Conservation (phyloP, 2,797 vertebrate genomes). For the Geotria australis region DNA sequence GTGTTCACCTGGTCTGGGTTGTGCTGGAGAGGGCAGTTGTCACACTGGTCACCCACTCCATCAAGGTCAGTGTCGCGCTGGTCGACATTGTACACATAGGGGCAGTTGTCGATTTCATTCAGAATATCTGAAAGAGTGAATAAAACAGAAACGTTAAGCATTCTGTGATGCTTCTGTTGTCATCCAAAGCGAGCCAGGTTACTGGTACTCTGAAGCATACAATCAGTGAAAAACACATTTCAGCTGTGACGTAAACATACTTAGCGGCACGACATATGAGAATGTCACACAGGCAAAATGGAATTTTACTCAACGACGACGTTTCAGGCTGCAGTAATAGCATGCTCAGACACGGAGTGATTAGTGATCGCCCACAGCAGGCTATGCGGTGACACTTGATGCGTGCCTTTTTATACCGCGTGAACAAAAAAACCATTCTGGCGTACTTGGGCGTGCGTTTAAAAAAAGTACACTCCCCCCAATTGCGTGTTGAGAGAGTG, state of each 20-base stretch:
- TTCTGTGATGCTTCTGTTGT: not conserved
- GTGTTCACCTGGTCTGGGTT: conserved; percentile 71
- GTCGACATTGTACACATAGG: conserved; percentile 85
- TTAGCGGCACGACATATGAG: too few relatives aligned
- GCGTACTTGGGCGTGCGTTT: too few relatives aligned
- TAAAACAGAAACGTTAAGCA: not conserved
- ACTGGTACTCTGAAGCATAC: not conserved
- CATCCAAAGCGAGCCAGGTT: not conserved
- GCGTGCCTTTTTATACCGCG: too few relatives aligned
- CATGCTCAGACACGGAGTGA: too few relatives aligned
- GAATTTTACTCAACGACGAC: too few relatives aligned
- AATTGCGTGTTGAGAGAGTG: too few relatives aligned
- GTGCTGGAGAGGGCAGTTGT: conserved; percentile 89
- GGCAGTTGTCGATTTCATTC: conserved; percentile 81
- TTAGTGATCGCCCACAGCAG: too few relatives aligned
- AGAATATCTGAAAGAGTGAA: conserved; percentile 29
- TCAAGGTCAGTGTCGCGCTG: conserved; percentile 78
- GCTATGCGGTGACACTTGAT: too few relatives aligned
- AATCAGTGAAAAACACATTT: not conserved
- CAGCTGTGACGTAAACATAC: not conserved
- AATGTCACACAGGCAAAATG: too few relatives aligned
- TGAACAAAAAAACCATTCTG: too few relatives aligned
- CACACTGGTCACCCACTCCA: conserved; percentile 87
- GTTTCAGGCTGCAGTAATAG: not conserved
- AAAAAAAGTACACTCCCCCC: too few relatives aligned